Evolutionary conservation across 2,888 invertebrate genomes (phyloP), one percentile per base, ranked within the genome.

Genomic region (Thymelicus acteon): DNA sequence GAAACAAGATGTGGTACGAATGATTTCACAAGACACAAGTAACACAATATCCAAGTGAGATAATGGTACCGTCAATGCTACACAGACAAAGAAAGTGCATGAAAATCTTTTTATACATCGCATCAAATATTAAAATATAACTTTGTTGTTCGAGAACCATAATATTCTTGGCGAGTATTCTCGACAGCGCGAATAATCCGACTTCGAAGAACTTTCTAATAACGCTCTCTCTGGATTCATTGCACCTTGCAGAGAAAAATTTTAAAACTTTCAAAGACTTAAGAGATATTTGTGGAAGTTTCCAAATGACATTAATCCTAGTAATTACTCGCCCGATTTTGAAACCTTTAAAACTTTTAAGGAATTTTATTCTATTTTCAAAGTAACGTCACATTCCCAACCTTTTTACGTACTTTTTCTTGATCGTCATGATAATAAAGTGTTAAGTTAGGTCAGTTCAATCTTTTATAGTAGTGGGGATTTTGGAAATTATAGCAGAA

Each of bases 161-260:
- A 65, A 70, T 60, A 70, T 71, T 65, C 71, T 65, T 65, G 65
- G 71, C 65, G 52, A 60, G 71, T 60, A 71, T 60, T 65, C 65
- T 64, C 60, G 65, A 71, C 71, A 65, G 65, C 71, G 71, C 61
- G 67, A 77, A 76, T 77, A 89, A 89, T 88, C 85, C 82, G 75
- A 76, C 82, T 83, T 81, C 76, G 65, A 80, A 84, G 84, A 89
- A 90, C 84, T 90, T 90, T 86, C 87, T 89, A 89, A 91, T 90
- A 90, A 88, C 86, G 80, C 80, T 80, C 73, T 81, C 81, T 82
- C 85, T 86, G 88, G 88, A 91, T 91, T 89, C 86, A 90, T 89
- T 89, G 90, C 90, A 87, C 84, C 85, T 88, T 84, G 85, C 83
- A 85, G 88, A 89, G 89, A 85, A 85, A 81, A 71, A 37, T 70